Evolutionary conservation across 2,797 vertebrate species (phyloP).

Genomic region (Enteromius trimaculatus): DNA sequence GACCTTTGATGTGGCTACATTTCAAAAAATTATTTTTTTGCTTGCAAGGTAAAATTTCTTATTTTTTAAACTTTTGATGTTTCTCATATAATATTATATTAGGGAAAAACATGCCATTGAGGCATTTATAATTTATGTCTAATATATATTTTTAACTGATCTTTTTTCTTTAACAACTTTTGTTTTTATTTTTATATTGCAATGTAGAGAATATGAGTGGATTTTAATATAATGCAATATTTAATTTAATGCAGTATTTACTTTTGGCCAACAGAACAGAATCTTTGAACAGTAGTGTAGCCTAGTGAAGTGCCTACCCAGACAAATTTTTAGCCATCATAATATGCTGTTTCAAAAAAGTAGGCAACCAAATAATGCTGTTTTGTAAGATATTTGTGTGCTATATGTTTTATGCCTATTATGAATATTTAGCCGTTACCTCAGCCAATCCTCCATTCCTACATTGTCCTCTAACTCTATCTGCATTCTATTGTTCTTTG

Average conservation of each 20-base stretch:
- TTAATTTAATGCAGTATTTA: background rate
- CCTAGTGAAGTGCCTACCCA: no score
- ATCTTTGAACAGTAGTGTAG: background rate
- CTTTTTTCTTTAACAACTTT: background rate
- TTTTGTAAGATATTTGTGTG: background rate
- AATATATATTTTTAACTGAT: no score
- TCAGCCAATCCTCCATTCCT: background rate
- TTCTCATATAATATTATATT: no score
- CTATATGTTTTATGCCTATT: background rate
- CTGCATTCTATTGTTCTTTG: background rate
- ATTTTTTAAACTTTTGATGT: background rate
- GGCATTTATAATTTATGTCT: no score
- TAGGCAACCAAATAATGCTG: background rate
- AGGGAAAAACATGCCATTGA: no score
- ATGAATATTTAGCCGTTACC: background rate
- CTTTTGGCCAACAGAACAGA: background rate
- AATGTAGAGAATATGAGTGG: background rate
- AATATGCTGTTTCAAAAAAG: background rate
- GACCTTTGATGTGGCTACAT: background rate
- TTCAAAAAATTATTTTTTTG: background rate
- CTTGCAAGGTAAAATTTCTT: background rate
- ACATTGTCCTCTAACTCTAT: background rate
- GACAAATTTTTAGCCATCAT: background rate
- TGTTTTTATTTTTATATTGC: background rate
- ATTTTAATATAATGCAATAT: background rate